Evolutionary conservation across 2,113 vertebrate genomes (phyloP).

Genomic region (Carassius gibelio): DNA sequence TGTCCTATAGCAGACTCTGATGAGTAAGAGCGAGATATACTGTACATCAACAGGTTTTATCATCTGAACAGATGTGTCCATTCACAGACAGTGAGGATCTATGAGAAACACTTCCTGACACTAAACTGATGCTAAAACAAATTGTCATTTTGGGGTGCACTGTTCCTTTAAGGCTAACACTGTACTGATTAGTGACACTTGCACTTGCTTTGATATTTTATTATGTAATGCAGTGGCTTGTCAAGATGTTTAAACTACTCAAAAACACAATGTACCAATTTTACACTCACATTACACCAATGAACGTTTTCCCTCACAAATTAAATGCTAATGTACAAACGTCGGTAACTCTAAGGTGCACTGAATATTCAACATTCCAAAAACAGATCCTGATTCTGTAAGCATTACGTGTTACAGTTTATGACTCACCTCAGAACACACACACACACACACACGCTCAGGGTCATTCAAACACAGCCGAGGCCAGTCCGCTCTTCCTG

Average conservation of each 20-base stretch:
- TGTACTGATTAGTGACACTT: not conserved
- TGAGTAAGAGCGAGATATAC: not conserved
- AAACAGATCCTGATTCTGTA: not conserved
- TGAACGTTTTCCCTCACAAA: not conserved
- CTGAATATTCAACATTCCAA: not conserved
- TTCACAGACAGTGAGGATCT: too few relatives aligned
- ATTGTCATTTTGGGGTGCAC: too few relatives aligned
- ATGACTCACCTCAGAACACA: not conserved
- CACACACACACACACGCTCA: not conserved
- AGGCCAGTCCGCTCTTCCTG: conserved; percentile 72
- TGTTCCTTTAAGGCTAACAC: not conserved
- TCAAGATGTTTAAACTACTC: not conserved
- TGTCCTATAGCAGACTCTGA: not conserved
- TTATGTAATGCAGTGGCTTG: not conserved
- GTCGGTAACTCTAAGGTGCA: not conserved
- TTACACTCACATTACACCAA: not conserved
- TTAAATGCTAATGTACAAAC: not conserved
- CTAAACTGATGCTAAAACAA: too few relatives aligned
- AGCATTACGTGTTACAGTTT: not conserved
- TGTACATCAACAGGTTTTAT: too few relatives aligned
- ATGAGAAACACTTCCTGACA: too few relatives aligned
- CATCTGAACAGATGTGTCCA: too few relatives aligned
- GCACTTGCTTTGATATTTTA: not conserved
- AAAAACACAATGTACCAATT: not conserved
- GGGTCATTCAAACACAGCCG: conserved; percentile 73